These are phyloP conservation scores for Psix sp. DNA, from an alignment of 1,140 invertebrate genomes.

Conservation along the genomic window DNA sequence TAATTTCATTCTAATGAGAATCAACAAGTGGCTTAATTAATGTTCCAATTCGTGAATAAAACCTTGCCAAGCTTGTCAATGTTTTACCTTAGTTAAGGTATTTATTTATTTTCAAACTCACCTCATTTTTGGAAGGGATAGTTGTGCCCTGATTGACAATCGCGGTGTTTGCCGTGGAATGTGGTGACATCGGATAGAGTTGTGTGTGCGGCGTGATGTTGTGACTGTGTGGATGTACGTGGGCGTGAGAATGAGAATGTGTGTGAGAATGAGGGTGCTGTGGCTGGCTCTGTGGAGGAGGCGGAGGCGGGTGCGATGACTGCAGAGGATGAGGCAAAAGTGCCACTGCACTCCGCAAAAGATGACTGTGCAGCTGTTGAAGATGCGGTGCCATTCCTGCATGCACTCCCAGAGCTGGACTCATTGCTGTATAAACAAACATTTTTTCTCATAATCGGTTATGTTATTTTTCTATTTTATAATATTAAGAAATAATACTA, in stretches of 20 bases:
- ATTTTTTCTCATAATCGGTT: not conserved
- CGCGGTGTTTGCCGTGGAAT: slow-evolving; percentile 68
- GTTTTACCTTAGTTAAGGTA: too few relatives aligned
- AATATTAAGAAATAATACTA: too few relatives aligned
- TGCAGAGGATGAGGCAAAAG: slow-evolving; percentile 76
- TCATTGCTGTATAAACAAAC: slow-evolving; percentile 74
- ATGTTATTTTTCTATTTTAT: not conserved
- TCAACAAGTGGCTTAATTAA: too few relatives aligned
- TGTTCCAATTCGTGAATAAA: too few relatives aligned
- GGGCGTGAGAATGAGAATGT: slow-evolving; percentile 52
- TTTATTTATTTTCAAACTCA: too few relatives aligned
- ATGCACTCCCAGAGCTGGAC: slow-evolving; percentile 83
- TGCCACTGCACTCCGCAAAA: slow-evolving; percentile 80
- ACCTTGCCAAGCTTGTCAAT: too few relatives aligned
- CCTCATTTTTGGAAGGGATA: slow-evolving; percentile 73
- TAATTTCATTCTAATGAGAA: too few relatives aligned
- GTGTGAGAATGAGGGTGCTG: slow-evolving; percentile 63
- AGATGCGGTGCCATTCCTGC: slow-evolving; percentile 82
- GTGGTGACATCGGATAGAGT: slow-evolving; percentile 72
- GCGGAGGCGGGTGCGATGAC: slow-evolving; percentile 76
- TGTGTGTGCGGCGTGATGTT: slow-evolving; percentile 49
- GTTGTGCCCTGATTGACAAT: slow-evolving; percentile 70
- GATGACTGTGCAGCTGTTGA: slow-evolving; percentile 87
- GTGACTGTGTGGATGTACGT: slow-evolving; percentile 42
- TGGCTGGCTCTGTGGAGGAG: slow-evolving; percentile 75